These are phyloP conservation scores for Iphiclides podalirius DNA, from an alignment of 2,888 invertebrate species.

Conservation along the genomic window DNA sequence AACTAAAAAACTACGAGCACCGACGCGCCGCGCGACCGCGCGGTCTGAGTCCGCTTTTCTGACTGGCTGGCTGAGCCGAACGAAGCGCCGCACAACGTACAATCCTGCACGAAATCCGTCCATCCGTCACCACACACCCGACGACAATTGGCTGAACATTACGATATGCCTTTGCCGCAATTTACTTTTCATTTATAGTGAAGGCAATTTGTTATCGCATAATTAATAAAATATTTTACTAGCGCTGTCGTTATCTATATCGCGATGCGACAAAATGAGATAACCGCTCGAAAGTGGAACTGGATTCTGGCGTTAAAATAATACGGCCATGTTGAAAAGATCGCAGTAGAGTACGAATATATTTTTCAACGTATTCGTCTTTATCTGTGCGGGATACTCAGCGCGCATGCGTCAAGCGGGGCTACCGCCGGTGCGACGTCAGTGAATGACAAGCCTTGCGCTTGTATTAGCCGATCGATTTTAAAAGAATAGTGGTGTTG, in stretches of 20 bases:
- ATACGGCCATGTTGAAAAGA: constrained; percentile 66
- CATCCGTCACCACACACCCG: constrained; percentile 49
- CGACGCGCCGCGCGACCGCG: constrained; percentile 72
- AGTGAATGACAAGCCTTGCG: constrained; percentile 74
- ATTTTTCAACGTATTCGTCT: constrained; percentile 62
- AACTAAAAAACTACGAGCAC: constrained; percentile 80
- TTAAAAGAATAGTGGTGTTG: constrained; percentile 61
- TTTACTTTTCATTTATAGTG: constrained; percentile 69
- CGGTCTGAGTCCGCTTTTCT: constrained; percentile 74
- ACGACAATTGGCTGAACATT: constrained; percentile 40
- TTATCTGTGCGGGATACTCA: constrained; percentile 71
- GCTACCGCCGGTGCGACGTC: constrained; percentile 61
- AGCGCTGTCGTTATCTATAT: constrained; percentile 64
- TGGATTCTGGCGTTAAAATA: constrained; percentile 59
- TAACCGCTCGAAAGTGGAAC: constrained; percentile 59
- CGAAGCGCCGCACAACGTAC: constrained; percentile 36
- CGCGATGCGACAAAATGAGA: constrained; percentile 74
- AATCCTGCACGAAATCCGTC: constrained; percentile 37
- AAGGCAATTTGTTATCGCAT: constrained; percentile 60
- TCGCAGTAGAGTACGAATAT: constrained; percentile 57
- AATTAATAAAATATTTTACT: constrained; percentile 68
- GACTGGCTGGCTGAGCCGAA: constrained; percentile 47
- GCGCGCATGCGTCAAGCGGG: constrained; percentile 75
- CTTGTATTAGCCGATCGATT: constrained; percentile 73
- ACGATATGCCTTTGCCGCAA: constrained; percentile 56